Evolutionary conservation across 2,888 invertebrate genomes (phyloP).

Genomic region (Caenorhabditis sinica): DNA sequence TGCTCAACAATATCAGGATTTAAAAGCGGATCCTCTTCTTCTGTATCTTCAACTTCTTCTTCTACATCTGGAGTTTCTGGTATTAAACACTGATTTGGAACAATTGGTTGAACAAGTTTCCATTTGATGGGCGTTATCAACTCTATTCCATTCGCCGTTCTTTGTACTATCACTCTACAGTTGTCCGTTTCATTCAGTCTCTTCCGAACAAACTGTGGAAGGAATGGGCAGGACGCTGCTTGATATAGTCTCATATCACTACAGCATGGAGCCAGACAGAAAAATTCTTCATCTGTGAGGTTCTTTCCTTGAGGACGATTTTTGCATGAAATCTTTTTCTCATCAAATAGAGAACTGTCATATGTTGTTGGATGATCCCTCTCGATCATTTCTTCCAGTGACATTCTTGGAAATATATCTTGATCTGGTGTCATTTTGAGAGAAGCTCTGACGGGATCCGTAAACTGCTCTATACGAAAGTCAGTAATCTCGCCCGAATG

Average conservation of each 20-base stretch:
- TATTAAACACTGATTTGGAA: constrained; percentile 1
- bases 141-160: constrained; percentile 36
- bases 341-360: constrained; percentile 33
- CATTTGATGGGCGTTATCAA: constrained; percentile 49
- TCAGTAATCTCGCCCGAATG: constrained; percentile 23
- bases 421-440: constrained; percentile 34
- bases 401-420: constrained; percentile 43
- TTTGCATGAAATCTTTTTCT: constrained; percentile 41
- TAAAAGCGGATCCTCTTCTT: constrained; percentile 32
- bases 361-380: constrained; percentile 56
- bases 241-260: constrained; percentile 45
- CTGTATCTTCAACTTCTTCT: constrained; percentile 6
- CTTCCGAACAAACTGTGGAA: constrained; percentile 43
- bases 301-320: constrained; percentile 40
- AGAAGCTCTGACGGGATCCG: constrained; percentile 15
- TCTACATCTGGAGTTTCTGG: constrained; percentile 19
- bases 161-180: constrained; percentile 31
- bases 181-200: constrained; percentile 18
- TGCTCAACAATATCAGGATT: constrained; percentile 29
- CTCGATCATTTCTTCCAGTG: constrained; percentile 56
- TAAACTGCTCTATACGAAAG: constrained; percentile 47
- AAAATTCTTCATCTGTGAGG: constrained; percentile 52
- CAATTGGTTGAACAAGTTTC: constrained; percentile 19
- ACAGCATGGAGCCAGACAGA: constrained; percentile 57
- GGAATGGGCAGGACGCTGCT: constrained; percentile 47